These are phyloP conservation scores for Sisor rabdophorus DNA, from an alignment of 2,113 vertebrate genomes.

Conservation along the genomic window DNA sequence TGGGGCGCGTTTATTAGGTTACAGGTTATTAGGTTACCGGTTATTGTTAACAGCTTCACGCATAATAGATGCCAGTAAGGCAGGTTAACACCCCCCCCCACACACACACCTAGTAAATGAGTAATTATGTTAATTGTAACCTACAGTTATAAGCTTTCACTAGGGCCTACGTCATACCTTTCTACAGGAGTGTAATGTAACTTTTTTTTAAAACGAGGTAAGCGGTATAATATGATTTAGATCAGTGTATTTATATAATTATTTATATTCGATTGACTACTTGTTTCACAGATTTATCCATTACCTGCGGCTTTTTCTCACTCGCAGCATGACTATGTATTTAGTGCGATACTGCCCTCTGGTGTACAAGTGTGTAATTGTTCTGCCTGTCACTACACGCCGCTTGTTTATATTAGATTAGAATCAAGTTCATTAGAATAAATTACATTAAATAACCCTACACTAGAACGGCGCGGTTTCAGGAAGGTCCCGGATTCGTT, in stretches of 20 bases:
- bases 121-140: background rate
- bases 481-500: too few relatives aligned
- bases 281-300: too few relatives aligned
- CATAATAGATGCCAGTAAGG: background rate
- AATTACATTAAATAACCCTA: too few relatives aligned
- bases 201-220: background rate
- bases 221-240: background rate
- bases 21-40: constrained; percentile 10
- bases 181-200: background rate
- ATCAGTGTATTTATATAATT: background rate
- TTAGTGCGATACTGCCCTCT: too few relatives aligned
- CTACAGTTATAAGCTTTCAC: background rate
- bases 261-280: too few relatives aligned
- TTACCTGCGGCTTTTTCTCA: too few relatives aligned
- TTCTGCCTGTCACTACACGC: too few relatives aligned
- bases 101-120: background rate
- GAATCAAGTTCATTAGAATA: too few relatives aligned
- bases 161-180: background rate
- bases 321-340: too few relatives aligned
- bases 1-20: constrained; percentile 26
- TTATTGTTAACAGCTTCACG: constrained; percentile 4
- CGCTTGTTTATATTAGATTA: too few relatives aligned
- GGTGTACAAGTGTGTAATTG: too few relatives aligned
- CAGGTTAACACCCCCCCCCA: background rate
- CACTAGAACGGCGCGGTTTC: too few relatives aligned